These are phyloP conservation scores for Gnathonemus longibarbis DNA, from an alignment of 2,113 vertebrate genomes.

Conservation along the genomic window DNA sequence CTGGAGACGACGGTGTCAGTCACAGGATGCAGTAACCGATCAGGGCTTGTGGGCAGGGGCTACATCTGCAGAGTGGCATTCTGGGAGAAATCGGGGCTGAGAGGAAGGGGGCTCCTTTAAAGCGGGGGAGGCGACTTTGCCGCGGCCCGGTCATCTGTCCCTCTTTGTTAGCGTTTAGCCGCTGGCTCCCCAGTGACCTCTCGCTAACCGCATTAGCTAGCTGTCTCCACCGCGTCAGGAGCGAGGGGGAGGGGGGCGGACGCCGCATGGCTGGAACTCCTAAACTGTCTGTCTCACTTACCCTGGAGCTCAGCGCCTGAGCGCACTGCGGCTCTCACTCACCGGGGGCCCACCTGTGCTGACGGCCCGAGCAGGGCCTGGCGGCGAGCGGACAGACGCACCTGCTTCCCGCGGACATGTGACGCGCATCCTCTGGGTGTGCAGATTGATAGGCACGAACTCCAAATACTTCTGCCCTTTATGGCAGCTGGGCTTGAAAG, in stretches of 20 bases:
- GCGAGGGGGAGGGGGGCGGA: slow-evolving; percentile 15
- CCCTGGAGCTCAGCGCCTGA: background rate
- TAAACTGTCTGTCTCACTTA: slow-evolving; percentile 14
- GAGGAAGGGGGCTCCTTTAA: slow-evolving; percentile 1
- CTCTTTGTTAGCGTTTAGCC: slow-evolving; percentile 39
- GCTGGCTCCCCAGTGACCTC: slow-evolving; percentile 34
- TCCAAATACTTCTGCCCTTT: slow-evolving; percentile 93
- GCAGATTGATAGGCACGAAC: slow-evolving; percentile 93
- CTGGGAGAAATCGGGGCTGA: slow-evolving; percentile 11
- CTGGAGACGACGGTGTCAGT: background rate
- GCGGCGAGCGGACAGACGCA: slow-evolving; percentile 39
- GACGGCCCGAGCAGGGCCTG: background rate
- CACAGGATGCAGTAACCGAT: background rate
- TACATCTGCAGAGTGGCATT: background rate
- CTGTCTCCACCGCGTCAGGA: slow-evolving; percentile 11
- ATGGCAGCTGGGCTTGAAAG: slow-evolving; percentile 93
- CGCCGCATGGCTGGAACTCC: slow-evolving; percentile 9
- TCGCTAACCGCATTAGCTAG: background rate
- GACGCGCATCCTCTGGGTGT: slow-evolving; percentile 92
- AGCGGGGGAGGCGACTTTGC: slow-evolving; percentile 41
- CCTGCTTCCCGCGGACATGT: slow-evolving; percentile 84
- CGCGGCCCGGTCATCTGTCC: slow-evolving; percentile 34
- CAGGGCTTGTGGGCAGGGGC: background rate
- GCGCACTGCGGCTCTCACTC: background rate
- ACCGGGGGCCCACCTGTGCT: background rate